phyloP scores from a whole-genome alignment of 2,797 vertebrate species.

The Falco rusticolus region DNA sequence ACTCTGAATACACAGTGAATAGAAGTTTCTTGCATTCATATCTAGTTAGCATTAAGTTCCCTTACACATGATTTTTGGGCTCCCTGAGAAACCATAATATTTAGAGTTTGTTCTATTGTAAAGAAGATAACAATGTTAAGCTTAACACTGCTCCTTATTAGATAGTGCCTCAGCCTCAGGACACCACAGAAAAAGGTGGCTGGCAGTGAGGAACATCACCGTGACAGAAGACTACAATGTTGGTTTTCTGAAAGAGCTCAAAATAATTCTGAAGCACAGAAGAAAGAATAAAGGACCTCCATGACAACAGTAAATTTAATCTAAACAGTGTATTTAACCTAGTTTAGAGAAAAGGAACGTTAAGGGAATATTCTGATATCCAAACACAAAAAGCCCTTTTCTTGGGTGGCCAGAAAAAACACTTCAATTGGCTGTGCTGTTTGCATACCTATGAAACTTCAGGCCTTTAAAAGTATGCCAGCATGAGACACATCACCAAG shows the following conservation, averaged over 20 bases:
- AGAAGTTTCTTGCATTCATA: not conserved
- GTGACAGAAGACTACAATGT: not conserved
- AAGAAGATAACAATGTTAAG: not conserved
- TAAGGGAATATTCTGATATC: not conserved
- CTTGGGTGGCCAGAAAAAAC: not conserved
- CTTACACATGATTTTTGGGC: not conserved
- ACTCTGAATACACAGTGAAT: not conserved
- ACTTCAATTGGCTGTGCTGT: not conserved
- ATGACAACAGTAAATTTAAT: not conserved
- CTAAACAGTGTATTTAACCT: not conserved
- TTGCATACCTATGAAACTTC: not conserved
- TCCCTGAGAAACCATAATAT: not conserved
- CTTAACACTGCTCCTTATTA: not conserved
- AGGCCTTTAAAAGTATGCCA: not conserved
- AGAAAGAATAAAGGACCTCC: not conserved
- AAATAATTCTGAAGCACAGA: constrained; percentile 16
- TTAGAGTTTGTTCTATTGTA: not conserved
- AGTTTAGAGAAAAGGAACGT: not conserved
- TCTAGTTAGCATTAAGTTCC: not conserved
- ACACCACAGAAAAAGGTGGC: not conserved
- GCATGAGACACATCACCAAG: not conserved
- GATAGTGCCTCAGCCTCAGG: not conserved
- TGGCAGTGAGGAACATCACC: not conserved
- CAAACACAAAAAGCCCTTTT: not conserved
- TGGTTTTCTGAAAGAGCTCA: constrained; percentile 54